Evolutionary conservation across 2,113 vertebrate species (phyloP), one percentile per base, ranked within the genome.

Genomic region (Probosciger aterrimus): DNA sequence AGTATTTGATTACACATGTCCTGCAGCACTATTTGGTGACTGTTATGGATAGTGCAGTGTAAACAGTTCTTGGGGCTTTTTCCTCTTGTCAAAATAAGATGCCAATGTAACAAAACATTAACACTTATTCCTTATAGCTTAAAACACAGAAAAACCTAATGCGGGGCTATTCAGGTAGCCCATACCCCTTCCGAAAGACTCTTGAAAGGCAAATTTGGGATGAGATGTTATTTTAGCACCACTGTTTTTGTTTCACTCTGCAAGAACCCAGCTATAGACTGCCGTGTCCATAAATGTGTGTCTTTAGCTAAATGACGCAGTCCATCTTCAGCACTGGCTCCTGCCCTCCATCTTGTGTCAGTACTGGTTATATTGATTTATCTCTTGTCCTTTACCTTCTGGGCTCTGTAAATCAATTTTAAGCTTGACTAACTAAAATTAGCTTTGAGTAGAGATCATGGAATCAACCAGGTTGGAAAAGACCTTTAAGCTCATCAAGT

Each of bases 311-410:
- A 28, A 28, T 2, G n/a, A 17, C 18, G 41, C 1, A 1, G 7
- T 3, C 18, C 6, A 1, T 30, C 63, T 33, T 33, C 1, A 5
- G 30, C 12, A 0, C 2, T 3, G 25, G 27, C 24, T 60, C 1
- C 1, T 2, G 11, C 28, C 28, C 18, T 64, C 68, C 30, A 20
- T 27, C 30, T 49, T 1, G 0, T 17, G 18, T 55, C 55, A 15
- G 11, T 9, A 2, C n/a, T 35, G 16, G 27, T 35, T 53, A 7
- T 3, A 2, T 12, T 11, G 46, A 30, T 65, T 75, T 43, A 2
- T 43, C 74, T 39, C 82, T 31, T 39, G 24, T 18, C 44, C 30
- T 47, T 67, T 43, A 49, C 11, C n/a, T 53, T 71, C 63, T 75
- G 50, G 31, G 22, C 46, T 70, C 59, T n/a, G 35, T 49, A 75